Evolutionary conservation across 2,888 invertebrate species (phyloP), one percentile per base, ranked within the genome.

Genomic region (Coecobrya sp.): DNA sequence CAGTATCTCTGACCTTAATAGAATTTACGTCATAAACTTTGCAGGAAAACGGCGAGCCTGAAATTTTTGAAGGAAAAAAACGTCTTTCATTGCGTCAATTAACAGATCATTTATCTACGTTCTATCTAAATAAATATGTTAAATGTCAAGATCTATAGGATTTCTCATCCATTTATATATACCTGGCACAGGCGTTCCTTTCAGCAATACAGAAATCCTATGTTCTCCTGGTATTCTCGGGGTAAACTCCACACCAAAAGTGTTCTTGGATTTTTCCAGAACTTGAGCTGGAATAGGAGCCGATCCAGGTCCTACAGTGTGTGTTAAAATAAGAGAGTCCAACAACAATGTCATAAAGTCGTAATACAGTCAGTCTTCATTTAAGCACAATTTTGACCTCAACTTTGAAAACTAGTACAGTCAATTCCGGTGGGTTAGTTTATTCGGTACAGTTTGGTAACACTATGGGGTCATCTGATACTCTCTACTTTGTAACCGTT

Each of bases 21-120:
- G 99, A 98, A 93, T 97, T 97, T 10, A 99, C 98, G 95, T 99
- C 99, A 95, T 99, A 99, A 3, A 99, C 98, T 96, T 99, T 99
- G 95, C 98, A 98, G 95, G 98, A 97, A 96, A 99, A 99, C 5
- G 99, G 99, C 95, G 98, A 99, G 76, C 99, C 99, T 27, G 97
- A 97, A 93, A 99, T 98, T 36, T 42, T 42, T 42, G 42, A 42
- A 42, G 4, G 4, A 42, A 42, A 42, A n/a, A n/a, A n/a, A n/a
- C n/a, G n/a, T n/a, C n/a, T n/a, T n/a, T n/a, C n/a, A n/a, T n/a
- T n/a, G n/a, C n/a, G n/a, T 13, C 11, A 49, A 49, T 49, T 49
- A 49, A n/a, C n/a, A n/a, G n/a, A n/a, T n/a, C n/a, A n/a, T n/a
- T n/a, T n/a, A n/a, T n/a, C n/a, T n/a, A n/a, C n/a, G n/a, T n/a